Conservation (phyloP, 2,888 invertebrate genomes). For the Sthenelais limicola region DNA sequence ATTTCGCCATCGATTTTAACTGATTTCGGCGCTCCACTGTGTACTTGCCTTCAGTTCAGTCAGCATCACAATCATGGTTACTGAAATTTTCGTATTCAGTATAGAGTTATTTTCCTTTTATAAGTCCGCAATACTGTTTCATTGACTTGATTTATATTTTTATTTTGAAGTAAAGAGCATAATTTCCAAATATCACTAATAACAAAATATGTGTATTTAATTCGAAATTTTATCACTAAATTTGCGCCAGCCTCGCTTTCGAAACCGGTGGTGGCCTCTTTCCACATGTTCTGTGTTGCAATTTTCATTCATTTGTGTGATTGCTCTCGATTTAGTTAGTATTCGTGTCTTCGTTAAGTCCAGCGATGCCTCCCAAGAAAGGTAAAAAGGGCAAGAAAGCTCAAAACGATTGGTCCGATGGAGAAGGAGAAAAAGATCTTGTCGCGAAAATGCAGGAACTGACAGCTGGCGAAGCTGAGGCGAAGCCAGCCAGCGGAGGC, state of each 20-base stretch:
- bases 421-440: slow-evolving; percentile 41
- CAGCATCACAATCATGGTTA: too few relatives aligned
- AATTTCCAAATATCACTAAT: too few relatives aligned
- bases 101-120: too few relatives aligned
- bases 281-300: slow-evolving; percentile 16
- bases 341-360: background rate
- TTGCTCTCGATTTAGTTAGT: background rate
- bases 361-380: slow-evolving; percentile 41
- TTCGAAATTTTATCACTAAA: too few relatives aligned
- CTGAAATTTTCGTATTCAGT: too few relatives aligned
- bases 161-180: too few relatives aligned
- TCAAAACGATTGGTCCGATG: slow-evolving; percentile 28
- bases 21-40: too few relatives aligned
- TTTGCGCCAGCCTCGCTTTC: slow-evolving; percentile 28
- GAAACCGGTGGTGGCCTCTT: slow-evolving; percentile 29
- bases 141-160: too few relatives aligned
- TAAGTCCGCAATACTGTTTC: too few relatives aligned
- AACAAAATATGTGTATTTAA: too few relatives aligned
- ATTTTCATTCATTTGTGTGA: slow-evolving; percentile 11
- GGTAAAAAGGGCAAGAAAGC: slow-evolving; percentile 28
- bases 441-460: slow-evolving; percentile 54
- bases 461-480: slow-evolving; percentile 48
- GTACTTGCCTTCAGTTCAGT: too few relatives aligned
- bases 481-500: slow-evolving; percentile 33
- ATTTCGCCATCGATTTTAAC: too few relatives aligned